Percentiles rank a stretch among this genome's conserved stretches.
Conservation (phyloP, 2,113 vertebrate species). For the Lutjanus erythropterus region DNA sequence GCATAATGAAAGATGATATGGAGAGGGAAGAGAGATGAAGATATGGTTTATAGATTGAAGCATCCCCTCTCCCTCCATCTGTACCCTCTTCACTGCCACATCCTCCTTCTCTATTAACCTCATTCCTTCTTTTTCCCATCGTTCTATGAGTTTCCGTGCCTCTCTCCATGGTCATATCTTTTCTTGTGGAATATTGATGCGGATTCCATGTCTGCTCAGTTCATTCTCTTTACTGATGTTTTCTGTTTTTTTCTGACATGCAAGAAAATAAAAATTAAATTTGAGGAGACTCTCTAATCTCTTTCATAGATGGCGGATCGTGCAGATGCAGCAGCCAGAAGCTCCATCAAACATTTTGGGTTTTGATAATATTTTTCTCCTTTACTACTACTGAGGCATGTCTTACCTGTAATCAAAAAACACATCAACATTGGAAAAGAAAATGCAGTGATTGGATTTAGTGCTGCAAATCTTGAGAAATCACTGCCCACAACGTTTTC, state of each 20-base stretch:
- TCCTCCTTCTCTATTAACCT: constrained; percentile 32
- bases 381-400: not conserved
- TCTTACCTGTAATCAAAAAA: not conserved
- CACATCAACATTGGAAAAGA: too few species aligned
- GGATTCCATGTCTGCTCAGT: not conserved
- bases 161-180: not conserved
- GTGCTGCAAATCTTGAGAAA: too few species aligned
- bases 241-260: not conserved
- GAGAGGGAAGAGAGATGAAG: constrained; percentile 41
- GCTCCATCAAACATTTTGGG: not conserved
- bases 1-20: constrained; percentile 48
- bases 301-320: not conserved
- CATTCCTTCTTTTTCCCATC: constrained; percentile 17
- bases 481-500: too few species aligned
- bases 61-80: constrained; percentile 8
- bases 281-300: not conserved
- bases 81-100: constrained; percentile 13
- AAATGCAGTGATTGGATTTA: too few species aligned
- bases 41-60: constrained; percentile 34
- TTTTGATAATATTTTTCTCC: not conserved
- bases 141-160: not conserved
- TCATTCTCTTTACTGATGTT: not conserved
- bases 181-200: constrained; percentile 4
- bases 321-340: not conserved
- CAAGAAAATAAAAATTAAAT: not conserved